Base-by-base conservation (phyloP, 2,888 invertebrate species). In the Lomographa bimaculata region DNA sequence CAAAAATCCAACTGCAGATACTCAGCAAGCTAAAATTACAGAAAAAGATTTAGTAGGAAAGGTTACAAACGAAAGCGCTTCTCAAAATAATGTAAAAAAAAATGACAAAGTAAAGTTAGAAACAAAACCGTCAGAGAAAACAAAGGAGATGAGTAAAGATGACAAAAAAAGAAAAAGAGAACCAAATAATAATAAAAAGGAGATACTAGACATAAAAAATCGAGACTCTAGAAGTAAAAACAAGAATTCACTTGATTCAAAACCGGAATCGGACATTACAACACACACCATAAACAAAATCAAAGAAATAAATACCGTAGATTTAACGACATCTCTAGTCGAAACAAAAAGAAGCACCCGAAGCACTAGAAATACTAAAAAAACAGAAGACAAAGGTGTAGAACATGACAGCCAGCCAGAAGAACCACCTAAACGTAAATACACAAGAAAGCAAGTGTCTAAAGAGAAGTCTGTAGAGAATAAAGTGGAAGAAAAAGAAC, bases 301-400 rank as follows among this genome's bases (percentile, higher is more conserved):
- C 14, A 40, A 40, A 35, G 21, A 36, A 20, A 4, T 25, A 1
- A 28, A 25, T 19, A 30, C 17, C 0, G 24, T 27, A 2, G 27
- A 35, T 5, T 33, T 28, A n/a, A 38, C 33, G 21, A 4, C 24
- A 17, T 32, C 32, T n/a, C 19, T 23, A n/a, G 14, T 23, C 2
- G 20, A 33, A 29, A 24, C 26, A 42, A 39, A 50, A 10, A 64
- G 60, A 42, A 47, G 23, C 32, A 60, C 50, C 1, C 42, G 67
- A 56, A 42, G 42, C 57, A 29, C 60, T 65, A 50, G 60, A 68
- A 43, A 78, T 7, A 6, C 12, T 66, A 24, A 18, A 4, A 39
- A 66, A 38, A 45, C 52, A 1, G 26, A 42, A 5, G 21, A 24
- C 8, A 33, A 46, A 45, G 25, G 7, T 3, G 18, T 57, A 59